A percentile compares a stretch with the other conserved stretches of the same genome.
Conservation (phyloP, 2,888 invertebrate species). For the Seladonia tumulorum region DNA sequence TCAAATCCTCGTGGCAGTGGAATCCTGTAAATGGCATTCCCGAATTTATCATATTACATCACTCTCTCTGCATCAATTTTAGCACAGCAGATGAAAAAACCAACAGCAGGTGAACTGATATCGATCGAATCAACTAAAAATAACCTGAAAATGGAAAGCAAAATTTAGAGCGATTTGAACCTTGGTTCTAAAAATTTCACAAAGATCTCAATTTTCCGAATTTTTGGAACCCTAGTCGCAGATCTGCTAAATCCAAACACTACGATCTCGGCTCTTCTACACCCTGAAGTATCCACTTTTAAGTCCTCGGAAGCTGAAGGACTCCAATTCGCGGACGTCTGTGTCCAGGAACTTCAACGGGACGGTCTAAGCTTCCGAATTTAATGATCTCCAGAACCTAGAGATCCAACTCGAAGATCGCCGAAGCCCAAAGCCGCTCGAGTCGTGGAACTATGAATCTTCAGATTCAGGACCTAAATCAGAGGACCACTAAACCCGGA, state of each 20-base stretch:
- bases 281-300: background rate
- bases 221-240: background rate
- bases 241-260: background rate
- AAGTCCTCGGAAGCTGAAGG: background rate
- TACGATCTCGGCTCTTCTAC: background rate
- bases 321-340: background rate
- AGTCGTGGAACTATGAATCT: background rate
- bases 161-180: too few species aligned
- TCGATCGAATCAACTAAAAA: background rate
- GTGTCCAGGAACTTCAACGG: background rate
- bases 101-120: too few species aligned
- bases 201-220: background rate
- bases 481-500: background rate
- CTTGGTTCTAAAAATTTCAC: too few species aligned
- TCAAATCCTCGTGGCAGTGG: slow-evolving; percentile 1
- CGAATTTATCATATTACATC: background rate
- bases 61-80: background rate
- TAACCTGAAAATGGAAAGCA: background rate
- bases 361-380: background rate
- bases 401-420: background rate
- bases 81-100: background rate
- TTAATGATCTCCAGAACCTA: background rate
- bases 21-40: slow-evolving; percentile 15
- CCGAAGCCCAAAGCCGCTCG: background rate
- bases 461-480: background rate